Evolutionary conservation across 2,888 invertebrate genomes (phyloP).

Genomic region (Hetaerina titia): DNA sequence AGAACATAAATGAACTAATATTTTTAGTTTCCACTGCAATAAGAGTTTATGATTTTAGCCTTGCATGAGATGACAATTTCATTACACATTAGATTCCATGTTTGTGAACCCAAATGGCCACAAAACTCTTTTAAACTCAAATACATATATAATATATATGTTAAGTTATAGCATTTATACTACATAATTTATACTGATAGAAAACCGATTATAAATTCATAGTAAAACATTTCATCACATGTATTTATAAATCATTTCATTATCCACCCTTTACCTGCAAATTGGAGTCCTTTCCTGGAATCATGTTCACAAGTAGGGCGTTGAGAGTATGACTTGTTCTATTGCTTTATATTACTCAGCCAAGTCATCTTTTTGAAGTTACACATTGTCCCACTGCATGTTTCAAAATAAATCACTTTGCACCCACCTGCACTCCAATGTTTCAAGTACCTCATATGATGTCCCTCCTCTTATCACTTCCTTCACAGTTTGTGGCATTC

Average conservation of each 20-base stretch:
- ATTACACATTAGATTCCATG: constrained; percentile 23
- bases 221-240: constrained; percentile 61
- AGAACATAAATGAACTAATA: constrained; percentile 51
- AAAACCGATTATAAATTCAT: constrained; percentile 29
- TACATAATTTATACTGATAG: constrained; percentile 26
- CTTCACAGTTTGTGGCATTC: not conserved
- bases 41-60: constrained; percentile 37
- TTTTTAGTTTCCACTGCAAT: constrained; percentile 50
- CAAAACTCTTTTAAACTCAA: constrained; percentile 24
- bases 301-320: not conserved
- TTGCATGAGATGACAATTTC: constrained; percentile 35
- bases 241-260: constrained; percentile 33
- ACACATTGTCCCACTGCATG: not conserved
- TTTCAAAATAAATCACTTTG: constrained; percentile 47
- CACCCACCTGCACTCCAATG: not conserved
- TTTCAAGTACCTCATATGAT: not conserved
- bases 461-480: not conserved
- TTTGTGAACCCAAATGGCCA: constrained; percentile 28
- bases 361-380: not conserved
- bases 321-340: not conserved
- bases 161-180: not conserved
- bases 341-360: not conserved
- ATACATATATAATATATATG: constrained; percentile 42
- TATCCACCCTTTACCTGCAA: not conserved
- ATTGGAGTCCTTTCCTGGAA: not conserved